These are phyloP conservation scores for Nyctalus aviator DNA, from an alignment of 2,797 vertebrate species.

Conservation along the genomic window DNA sequence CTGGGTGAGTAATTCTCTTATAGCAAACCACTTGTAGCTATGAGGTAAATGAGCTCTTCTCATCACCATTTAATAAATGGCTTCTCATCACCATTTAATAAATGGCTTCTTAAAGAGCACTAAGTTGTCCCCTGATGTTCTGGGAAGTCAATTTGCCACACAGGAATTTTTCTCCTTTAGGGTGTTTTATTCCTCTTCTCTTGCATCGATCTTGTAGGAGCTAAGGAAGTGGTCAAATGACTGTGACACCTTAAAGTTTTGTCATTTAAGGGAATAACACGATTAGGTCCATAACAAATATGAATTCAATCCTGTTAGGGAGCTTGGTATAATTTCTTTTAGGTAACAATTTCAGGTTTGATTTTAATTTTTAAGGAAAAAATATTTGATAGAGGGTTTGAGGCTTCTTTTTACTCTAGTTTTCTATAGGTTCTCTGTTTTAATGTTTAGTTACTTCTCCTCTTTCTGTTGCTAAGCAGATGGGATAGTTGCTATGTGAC, in stretches of 20 bases:
- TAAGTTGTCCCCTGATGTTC: constrained; percentile 45
- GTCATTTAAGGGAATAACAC: constrained; percentile 16
- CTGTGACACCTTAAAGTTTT: not conserved
- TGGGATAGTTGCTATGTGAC: constrained; percentile 61
- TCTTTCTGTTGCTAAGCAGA: constrained; percentile 73
- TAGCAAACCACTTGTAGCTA: constrained; percentile 60
- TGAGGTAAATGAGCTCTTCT: constrained; percentile 66
- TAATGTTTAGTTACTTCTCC: constrained; percentile 42
- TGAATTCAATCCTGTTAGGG: not conserved
- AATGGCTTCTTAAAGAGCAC: constrained; percentile 49
- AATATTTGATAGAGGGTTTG: not conserved
- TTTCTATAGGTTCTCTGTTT: constrained; percentile 39
- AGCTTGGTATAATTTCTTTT: not conserved
- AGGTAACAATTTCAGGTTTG: not conserved
- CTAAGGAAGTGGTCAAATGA: constrained; percentile 3
- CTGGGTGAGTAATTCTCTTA: constrained; percentile 49
- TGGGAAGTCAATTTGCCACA: constrained; percentile 44
- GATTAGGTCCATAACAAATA: not conserved
- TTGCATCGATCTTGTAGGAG: not conserved
- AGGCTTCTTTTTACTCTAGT: not conserved
- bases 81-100: constrained; percentile 65
- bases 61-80: constrained; percentile 61
- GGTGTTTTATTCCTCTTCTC: constrained; percentile 44
- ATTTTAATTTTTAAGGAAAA: not conserved
- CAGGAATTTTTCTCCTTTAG: constrained; percentile 27